These are phyloP conservation scores for Ceuthmochares aereus DNA, from an alignment of 2,113 vertebrate species.

Conservation along the genomic window DNA sequence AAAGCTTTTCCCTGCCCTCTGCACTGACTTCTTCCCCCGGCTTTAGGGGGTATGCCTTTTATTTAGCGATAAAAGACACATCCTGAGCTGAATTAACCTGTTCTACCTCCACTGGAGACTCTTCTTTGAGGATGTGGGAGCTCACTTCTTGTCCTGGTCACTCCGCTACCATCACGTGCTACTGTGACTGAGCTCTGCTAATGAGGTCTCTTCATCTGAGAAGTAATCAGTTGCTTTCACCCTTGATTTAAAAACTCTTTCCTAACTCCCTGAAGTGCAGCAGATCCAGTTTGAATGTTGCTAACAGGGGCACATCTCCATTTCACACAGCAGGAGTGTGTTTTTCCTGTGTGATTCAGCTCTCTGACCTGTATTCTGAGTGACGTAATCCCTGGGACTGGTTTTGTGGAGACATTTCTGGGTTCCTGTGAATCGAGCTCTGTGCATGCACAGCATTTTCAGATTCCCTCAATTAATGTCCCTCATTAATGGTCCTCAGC, in stretches of 20 bases:
- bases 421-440: background rate
- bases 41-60: background rate
- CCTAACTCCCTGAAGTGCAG: background rate
- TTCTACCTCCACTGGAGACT: background rate
- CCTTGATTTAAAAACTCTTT: background rate
- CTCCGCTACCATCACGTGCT: background rate
- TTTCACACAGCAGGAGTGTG: background rate
- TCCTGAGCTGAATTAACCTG: background rate
- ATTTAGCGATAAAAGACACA: background rate
- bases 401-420: background rate
- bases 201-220: background rate
- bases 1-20: background rate
- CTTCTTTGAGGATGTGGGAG: background rate
- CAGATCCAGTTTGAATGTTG: background rate
- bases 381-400: background rate
- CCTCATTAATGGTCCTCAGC: background rate
- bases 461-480: background rate
- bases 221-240: background rate
- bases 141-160: background rate
- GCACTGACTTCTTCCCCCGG: fast-evolving
- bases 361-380: conserved; percentile 13
- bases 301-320: background rate
- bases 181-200: background rate
- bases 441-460: background rate
- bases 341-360: conserved; percentile 15